Conservation (phyloP, 2,888 invertebrate genomes). For the Celastrina argiolus region DNA sequence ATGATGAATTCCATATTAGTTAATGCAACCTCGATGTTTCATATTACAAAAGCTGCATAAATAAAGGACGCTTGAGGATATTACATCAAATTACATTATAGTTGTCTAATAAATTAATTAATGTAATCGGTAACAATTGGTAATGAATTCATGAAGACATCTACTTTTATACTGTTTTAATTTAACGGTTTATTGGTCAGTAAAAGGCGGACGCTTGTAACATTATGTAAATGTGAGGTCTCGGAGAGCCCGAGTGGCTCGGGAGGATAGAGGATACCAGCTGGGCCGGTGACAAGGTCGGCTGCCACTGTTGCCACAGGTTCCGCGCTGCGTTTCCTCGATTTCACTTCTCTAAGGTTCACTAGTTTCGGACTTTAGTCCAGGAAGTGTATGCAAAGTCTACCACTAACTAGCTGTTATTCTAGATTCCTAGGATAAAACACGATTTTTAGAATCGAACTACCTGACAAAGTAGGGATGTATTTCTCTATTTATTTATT, state of each 20-base stretch:
- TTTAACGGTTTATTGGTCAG: not conserved
- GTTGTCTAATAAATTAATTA: not conserved
- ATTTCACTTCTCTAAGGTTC: slow-evolving; percentile 17
- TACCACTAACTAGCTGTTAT: no score
- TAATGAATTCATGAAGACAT: slow-evolving; percentile 6
- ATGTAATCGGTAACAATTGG: not conserved
- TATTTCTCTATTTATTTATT: no score
- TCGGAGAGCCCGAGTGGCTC: not conserved
- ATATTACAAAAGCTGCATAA: not conserved
- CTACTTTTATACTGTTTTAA: not conserved
- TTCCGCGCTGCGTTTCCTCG: not conserved
- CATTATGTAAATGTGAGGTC: not conserved
- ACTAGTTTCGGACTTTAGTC: not conserved
- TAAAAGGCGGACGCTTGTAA: not conserved
- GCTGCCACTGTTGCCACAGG: slow-evolving; percentile 3
- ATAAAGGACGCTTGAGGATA: not conserved
- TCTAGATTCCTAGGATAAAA: no score
- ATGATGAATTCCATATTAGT: not conserved
- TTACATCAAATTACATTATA: not conserved
- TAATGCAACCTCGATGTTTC: not conserved
- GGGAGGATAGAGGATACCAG: not conserved
- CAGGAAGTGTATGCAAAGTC: no score
- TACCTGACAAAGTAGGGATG: no score
- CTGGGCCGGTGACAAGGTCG: not conserved
- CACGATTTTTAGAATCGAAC: no score